Base-by-base conservation (phyloP, 2,888 invertebrate species). In the Thymelicus lineola region DNA sequence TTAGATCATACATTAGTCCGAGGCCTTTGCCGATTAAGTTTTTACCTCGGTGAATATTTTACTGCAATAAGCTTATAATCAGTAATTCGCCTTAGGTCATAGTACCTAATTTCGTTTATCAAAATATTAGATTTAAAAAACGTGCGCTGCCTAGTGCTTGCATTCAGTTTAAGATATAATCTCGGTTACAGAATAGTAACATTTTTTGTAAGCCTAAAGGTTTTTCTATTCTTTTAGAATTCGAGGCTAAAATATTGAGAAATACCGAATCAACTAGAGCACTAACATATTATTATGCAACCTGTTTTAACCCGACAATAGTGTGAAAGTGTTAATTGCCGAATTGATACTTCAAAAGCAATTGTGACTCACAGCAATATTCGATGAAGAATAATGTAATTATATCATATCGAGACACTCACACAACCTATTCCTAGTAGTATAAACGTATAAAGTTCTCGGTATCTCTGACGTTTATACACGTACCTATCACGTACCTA, bases 181-280 rank as follows among this genome's bases (percentile, higher is more conserved):
- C 68, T 61, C 36, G 17, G 45, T 68, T 28, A 67, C 45, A 62
- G 55, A 55, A 62, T 17, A 57, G 46, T 55, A 48, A 60, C 28
- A 53, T 61, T 68, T 67, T 68, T 68, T 68, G 46, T 62, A 68
- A 15, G 57, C 36, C 55, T 58, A 15, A 65, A 58, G 14, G 55
- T 68, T 68, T 68, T 68, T 68, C 42, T 55, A 60, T 67, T 36
- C 55, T 60, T 61, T 53, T 12, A 68, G 45, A 61, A 36, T 68
- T 68, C 55, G 68, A 62, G 61, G 61, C 55, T 46, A 62, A 7
- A 45, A 28, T 67, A 62, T 68, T 61, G 61, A 45, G 68, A 57
- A 68, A 62, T 68, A 14, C 38, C 38, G n/a, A 68, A 60, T 60
- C 35, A 67, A 67, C 67, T 67, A 61, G 68, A 46, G 17, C 68